Evolutionary conservation across 2,888 invertebrate genomes (phyloP), one percentile per base, ranked within the genome.

Genomic region (Lasioglossum figueresi): DNA sequence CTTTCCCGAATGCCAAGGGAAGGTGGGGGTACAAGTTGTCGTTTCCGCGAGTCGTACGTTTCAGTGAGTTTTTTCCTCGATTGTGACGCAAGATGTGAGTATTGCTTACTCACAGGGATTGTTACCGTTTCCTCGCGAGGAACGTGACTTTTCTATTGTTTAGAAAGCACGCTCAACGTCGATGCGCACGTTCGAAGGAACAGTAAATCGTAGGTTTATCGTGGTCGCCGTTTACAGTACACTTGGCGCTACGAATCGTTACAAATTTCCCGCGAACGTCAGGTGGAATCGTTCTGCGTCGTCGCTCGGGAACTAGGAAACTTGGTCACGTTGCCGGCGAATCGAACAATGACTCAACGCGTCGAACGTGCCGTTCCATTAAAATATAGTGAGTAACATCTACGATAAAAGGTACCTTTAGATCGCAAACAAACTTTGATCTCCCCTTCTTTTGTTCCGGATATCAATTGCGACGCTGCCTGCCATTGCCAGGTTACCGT

Each of bases 371-470:
- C 73, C 73, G 78, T 74, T 66, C 59, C 71, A 68, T 87, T 84
- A 81, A 86, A 88, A 79, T 78, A 76, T 75, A 79, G 56, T 89
- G 90, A 89, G 86, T 86, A 88, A 88, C 56, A 75, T 76, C 27
- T 1, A 2, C 70, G 84, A 90, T 86, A 90, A 86, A 68, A 79
- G 45, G 40, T 66, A 86, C 79, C 68, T 83, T 63, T n/a, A 14
- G 14, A 48, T 52, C 68, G 73, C 27, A 12, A 37, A 27, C 48
- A 79, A 85, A 79, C 83, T 90, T 87, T 79, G 83, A 73, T 75
- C 79, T 14, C 66, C 66, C 14, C 59, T 56, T 16, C 77, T 56
- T 75, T 76, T 45, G 52, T 23, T 75, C 6, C 37, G 76, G 23
- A 31, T 71, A 79, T 43, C 68, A 83, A 89, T 72, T 90, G 75